These are phyloP conservation scores for Kuschelorhynchus macadamiae DNA, from an alignment of 2,888 invertebrate genomes.

Conservation along the genomic window DNA sequence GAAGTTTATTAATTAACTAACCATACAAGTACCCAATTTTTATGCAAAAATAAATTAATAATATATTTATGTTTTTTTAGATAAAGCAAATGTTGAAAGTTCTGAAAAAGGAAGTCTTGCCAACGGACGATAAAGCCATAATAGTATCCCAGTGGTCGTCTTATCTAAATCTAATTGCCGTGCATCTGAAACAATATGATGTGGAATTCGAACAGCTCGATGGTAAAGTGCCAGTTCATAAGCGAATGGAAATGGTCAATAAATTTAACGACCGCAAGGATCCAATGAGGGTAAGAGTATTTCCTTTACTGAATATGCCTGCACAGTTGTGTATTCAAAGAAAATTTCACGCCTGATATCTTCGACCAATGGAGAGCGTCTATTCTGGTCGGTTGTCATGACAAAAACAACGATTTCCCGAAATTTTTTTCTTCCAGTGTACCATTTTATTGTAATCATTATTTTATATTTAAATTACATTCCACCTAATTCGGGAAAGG, in stretches of 20 bases:
- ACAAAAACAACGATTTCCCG: conserved; percentile 42
- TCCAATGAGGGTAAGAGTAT: conserved; percentile 71
- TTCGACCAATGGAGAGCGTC: no score
- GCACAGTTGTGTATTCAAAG: no score
- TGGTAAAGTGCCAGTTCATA: conserved; percentile 81
- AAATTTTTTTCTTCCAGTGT: no score
- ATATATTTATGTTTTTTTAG: conserved; percentile 49
- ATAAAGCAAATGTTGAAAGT: conserved; percentile 54
- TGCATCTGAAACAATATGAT: conserved; percentile 72
- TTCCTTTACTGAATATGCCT: no score
- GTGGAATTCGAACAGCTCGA: conserved; percentile 79
- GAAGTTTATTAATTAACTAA: no score
- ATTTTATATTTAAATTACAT: no score
- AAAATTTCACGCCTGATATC: no score
- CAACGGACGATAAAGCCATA: conserved; percentile 78
- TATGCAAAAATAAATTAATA: conserved; percentile 19
- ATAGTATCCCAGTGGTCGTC: conserved; percentile 96
- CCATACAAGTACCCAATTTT: neutral
- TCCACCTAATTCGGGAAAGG: no score
- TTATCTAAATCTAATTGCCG: conserved; percentile 81
- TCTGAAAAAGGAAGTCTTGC: conserved; percentile 70
- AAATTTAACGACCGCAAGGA: conserved; percentile 77
- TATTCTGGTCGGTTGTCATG: no score
- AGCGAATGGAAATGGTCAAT: conserved; percentile 79
- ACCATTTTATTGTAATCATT: no score